Base-by-base conservation (phyloP, 2,797 vertebrate genomes). In the Neostethus bicornis region DNA sequence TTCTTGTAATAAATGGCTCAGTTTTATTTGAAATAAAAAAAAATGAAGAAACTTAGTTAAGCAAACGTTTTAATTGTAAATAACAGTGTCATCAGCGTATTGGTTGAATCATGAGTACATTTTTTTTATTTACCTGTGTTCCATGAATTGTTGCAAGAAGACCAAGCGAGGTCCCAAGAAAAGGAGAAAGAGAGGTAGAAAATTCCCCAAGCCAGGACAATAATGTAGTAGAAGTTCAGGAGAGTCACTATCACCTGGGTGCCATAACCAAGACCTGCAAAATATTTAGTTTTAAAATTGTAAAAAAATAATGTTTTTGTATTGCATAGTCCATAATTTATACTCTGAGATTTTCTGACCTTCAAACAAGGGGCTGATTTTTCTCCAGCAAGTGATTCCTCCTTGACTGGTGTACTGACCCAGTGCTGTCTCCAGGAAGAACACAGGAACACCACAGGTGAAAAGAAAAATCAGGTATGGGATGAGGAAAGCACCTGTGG, bases 401-500 rank as follows among this genome's bases (percentile, higher is more conserved):
- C 97, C 97, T 74, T 98, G 81, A 66, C 94, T 97, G 29, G 96
- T 98, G 85, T 91, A 99, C 88, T 99, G 96, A 11, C 96, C 96
- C 78, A 99, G 89, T 0, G 96, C 94, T 0, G 91, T 94, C 90
- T 99, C 96, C 89, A 99, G 76, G 73, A 99, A 91, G 84, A 99
- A 98, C 57, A 98, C 90, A 0, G 97, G 96, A 52, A 99, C 96
- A 12, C 96, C 96, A 1, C 97, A 99, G 66, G 95, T 94, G 79
- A 97, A 95, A 48, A 99, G 94, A 87, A 99, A 99, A 83, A 98
- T 96, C 83, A 98, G 89, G 87, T 99, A 99, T 2, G 97, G 97
- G 70, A 98, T 97, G 82, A 98, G 96, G 86, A 99, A 99, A 0
- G 97, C 97, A 86, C 97, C 97, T 99, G n/a, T n/a, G 82, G 29